Base-by-base conservation (phyloP, 2,888 invertebrate genomes). In the Aleiodes leptofemur region DNA sequence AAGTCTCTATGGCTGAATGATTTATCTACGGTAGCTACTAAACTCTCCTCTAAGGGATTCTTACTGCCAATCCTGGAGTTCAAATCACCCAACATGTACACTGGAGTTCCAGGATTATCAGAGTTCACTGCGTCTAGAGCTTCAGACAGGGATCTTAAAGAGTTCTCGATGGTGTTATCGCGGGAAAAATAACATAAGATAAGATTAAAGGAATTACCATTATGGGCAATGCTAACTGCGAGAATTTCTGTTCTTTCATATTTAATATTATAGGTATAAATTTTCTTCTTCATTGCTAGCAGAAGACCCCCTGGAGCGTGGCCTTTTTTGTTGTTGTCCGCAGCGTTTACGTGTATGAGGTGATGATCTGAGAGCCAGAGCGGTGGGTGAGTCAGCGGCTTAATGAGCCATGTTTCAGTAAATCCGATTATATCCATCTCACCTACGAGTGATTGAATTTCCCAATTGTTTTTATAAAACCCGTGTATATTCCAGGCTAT, bases 401-500 rank as follows among this genome's bases (percentile, higher is more conserved):
- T 56, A 3, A 23, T 56, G 9, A 56, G 56, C 56, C 56, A 56
- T 0, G 56, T 56, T 16, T 56, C 56, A 1, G 56, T 56, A 3
- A 56, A 56, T 16, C 56, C 56, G 14, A 56, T 6, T 6, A 56
- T 23, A 23, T 23, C 23, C 2, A 2, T 2, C 2, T 23, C 23
- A 1, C 2, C 23, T 23, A 2, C 2, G 1, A n/a, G 1, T 7
- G 9, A 8, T 3, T 23, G 56, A 5, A 56, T 9, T 3, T 56
- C 16, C 56, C 56, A 4, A 9, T 8, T 56, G 1, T 56, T 56
- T 5, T 56, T 4, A 16, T 23, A 1, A 4, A 56, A 56, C 1
- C 56, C 56, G 4, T 56, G 56, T n/a, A 56, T 56, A 56, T 56
- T 56, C 56, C 56, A 56, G 1, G 56, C 56, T 3, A 56, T 1